Conservation (phyloP, 1,140 invertebrate species). For the Teleogryllus occipitalis region DNA sequence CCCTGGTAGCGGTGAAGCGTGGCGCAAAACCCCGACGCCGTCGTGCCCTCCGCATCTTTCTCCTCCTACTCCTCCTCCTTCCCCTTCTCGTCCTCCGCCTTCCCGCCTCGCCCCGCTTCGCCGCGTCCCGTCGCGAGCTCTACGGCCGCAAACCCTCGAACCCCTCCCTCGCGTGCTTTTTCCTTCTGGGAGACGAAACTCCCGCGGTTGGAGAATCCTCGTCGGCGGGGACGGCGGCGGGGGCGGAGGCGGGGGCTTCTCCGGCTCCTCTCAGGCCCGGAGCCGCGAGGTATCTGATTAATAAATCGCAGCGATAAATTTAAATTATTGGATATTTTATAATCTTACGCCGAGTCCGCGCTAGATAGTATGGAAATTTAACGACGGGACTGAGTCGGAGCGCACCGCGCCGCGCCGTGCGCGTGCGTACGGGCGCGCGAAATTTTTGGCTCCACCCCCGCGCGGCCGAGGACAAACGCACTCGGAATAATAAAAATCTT, state of each 20-base stretch:
- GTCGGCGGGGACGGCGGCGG: too few relatives aligned
- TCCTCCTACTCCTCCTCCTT: neutral
- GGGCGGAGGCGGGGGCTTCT: neutral
- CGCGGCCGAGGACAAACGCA: neutral
- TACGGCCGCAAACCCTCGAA: too few relatives aligned
- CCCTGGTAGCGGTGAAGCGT: constrained; percentile 2
- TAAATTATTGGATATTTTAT: constrained; percentile 6
- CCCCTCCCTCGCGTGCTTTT: neutral
- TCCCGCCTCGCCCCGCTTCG: too few relatives aligned
- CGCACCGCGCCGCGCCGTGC: neutral
- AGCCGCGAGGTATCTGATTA: constrained; percentile 3
- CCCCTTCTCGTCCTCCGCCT: neutral
- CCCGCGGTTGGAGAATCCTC: too few relatives aligned
- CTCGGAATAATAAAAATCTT: constrained; percentile 2
- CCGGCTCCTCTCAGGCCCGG: neutral
- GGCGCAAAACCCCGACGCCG: neutral
- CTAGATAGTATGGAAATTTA: constrained; percentile 5
- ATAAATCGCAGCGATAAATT: constrained; percentile 5
- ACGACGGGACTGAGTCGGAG: neutral
- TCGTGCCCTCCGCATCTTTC: neutral
- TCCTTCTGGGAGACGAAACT: neutral
- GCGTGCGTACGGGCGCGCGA: neutral
- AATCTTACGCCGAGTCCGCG: neutral
- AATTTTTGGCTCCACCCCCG: neutral
- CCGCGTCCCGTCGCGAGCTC: too few relatives aligned